Evolutionary conservation across 1,140 invertebrate genomes (phyloP), one percentile per base, ranked within the genome.

Genomic region (Riptortus pedestris): DNA sequence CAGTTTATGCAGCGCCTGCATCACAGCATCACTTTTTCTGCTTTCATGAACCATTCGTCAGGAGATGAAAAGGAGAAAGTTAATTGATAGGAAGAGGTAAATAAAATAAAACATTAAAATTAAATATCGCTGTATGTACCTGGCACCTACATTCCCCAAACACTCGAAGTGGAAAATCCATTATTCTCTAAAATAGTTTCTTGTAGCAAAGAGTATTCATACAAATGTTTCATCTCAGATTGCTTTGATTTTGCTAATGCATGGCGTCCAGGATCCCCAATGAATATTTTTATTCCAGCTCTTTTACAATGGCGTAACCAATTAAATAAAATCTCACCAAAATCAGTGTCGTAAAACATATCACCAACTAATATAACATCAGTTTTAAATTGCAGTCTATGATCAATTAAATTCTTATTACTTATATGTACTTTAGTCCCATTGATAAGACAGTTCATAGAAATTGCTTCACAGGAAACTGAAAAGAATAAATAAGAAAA

Each of bases 291-390:
- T 47, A 1, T 47, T 1, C 4, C 2, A 47, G 18, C 22, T 22
- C 22, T 47, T 9, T 9, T 47, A 47, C 16, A n/a, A 5, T 47
- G 18, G 1, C 18, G 45, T 47, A 59, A 31, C 57, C 57, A 59
- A 27, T 28, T 7, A n/a, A 59, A 59, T n/a, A 59, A 31, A 11
- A 29, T 1, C 9, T 59, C 31, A 4, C 27, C 57, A 31, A 59
- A 59, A 3, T 59, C 57, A 7, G 28, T 2, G 11, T 59, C 57
- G 28, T 59, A 59, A 16, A 59, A 59, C 57, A 59, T 27, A 29
- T 59, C 57, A 29, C 57, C 57, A 31, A 59, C 22, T 20, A 59
- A 26, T 29, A 59, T 59, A 29, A 29, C 14, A 59, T 59, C 57
- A 29, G 31, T 18, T 29, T 59, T 31, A 2, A 59, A 18, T 12